phyloP scores from a whole-genome alignment of 2,888 invertebrate species.

The Monopis laevigella region DNA sequence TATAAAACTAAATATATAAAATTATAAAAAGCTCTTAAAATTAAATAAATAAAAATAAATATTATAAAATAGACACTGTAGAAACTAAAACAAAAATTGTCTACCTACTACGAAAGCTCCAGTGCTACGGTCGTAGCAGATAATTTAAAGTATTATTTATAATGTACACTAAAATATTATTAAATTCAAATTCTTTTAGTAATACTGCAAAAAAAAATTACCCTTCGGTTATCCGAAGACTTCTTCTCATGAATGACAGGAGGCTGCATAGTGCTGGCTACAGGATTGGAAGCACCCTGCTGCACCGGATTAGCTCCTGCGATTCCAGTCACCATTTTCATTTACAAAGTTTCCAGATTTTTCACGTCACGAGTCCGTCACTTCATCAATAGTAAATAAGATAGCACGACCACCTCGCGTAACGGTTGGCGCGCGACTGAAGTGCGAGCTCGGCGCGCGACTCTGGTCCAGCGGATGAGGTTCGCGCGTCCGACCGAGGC shows the following conservation, averaged over 20 bases:
- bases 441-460: no score
- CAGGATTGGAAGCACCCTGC: conserved; percentile 33
- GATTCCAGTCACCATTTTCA: conserved; percentile 53
- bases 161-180: no score
- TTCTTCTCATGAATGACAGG: conserved; percentile 34
- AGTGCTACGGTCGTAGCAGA: no score
- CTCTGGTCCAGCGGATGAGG: conserved; percentile 18
- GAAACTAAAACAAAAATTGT: no score
- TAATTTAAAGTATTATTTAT: no score
- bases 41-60: no score
- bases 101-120: no score
- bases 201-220: conserved; percentile 34
- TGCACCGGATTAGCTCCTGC: conserved; percentile 32
- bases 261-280: conserved; percentile 32
- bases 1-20: no score
- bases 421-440: conserved; percentile 51
- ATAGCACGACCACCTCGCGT: conserved; percentile 27
- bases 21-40: no score
- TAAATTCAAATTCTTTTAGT: no score
- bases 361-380: conserved; percentile 9
- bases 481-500: conserved; percentile 15
- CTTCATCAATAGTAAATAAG: not conserved
- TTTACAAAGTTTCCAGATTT: conserved; percentile 16
- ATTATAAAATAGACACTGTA: no score
- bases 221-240: conserved; percentile 48